Percentiles rank a stretch among this genome's conserved stretches.
Evolutionary conservation across 2,888 invertebrate species (phyloP).

Genomic region (Syrista parreyssii): DNA sequence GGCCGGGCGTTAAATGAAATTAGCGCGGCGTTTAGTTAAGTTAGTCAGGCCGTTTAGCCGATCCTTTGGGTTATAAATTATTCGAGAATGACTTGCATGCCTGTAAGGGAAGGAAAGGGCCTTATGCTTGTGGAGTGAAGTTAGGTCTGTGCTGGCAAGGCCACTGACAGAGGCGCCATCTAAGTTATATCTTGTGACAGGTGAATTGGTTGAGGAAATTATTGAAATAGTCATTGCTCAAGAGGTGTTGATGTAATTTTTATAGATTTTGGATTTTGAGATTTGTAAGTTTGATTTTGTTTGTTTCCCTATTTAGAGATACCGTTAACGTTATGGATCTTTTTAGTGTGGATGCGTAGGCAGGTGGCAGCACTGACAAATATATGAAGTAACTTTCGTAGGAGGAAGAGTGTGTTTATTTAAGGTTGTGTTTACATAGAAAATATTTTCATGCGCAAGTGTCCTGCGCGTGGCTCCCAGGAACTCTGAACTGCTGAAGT

Average conservation of each 20-base stretch:
- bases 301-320: background rate
- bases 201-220: background rate
- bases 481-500: background rate
- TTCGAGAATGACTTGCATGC: conserved; percentile 59
- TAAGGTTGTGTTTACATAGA: background rate
- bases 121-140: conserved; percentile 8
- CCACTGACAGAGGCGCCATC: background rate
- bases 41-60: conserved; percentile 54
- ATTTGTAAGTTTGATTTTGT: background rate
- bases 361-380: background rate
- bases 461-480: background rate
- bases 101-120: conserved; percentile 14
- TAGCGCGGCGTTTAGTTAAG: conserved; percentile 62
- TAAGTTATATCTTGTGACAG: background rate
- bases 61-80: conserved; percentile 62
- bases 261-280: background rate
- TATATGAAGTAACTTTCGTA: background rate
- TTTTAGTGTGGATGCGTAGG: background rate
- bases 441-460: background rate
- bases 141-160: conserved; percentile 21
- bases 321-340: background rate
- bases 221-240: background rate
- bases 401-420: background rate
- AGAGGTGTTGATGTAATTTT: background rate
- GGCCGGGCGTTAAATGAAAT: conserved; percentile 61